Percentiles rank a stretch among this genome's conserved stretches.
phyloP scores from a whole-genome alignment of 2,113 vertebrate species.

The Ctenodactylus gundi region DNA sequence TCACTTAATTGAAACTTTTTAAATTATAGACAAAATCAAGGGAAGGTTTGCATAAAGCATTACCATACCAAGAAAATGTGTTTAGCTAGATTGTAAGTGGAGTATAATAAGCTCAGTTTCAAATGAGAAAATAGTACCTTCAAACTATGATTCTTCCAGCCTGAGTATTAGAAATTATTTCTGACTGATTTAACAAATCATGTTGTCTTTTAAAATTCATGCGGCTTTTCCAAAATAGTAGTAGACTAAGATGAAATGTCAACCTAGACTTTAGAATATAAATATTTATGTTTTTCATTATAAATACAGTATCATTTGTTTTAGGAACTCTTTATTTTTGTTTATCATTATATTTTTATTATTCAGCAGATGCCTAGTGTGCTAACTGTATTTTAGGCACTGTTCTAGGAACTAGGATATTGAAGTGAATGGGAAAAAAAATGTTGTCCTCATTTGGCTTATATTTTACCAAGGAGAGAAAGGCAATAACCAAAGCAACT shows the following conservation, averaged over 20 bases:
- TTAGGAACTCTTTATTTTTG: neutral
- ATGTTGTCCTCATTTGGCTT: neutral
- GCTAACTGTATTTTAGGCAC: neutral
- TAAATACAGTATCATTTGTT: neutral
- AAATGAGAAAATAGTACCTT: slow-evolving; percentile 64
- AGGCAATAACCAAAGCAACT: neutral
- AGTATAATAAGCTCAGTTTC: slow-evolving; percentile 53
- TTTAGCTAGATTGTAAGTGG: slow-evolving; percentile 60
- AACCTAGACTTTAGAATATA: slow-evolving; percentile 16
- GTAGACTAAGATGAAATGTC: slow-evolving; percentile 31
- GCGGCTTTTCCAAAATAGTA: slow-evolving; percentile 54
- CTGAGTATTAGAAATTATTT: slow-evolving; percentile 57
- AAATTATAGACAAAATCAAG: slow-evolving; percentile 68
- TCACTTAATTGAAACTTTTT: slow-evolving; percentile 59
- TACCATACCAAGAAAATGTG: slow-evolving; percentile 62
- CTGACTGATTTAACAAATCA: slow-evolving; percentile 55
- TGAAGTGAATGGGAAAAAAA: neutral
- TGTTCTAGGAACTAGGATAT: neutral
- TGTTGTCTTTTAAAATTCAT: slow-evolving; percentile 34
- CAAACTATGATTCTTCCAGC: slow-evolving; percentile 49
- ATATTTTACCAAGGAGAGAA: neutral
- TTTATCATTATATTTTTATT: neutral
- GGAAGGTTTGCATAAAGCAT: slow-evolving; percentile 51
- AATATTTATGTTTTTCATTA: slow-evolving; percentile 4
- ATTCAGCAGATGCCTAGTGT: neutral